Evolutionary conservation across 1,140 invertebrate genomes (phyloP), one percentile per base, ranked within the genome.

Genomic region (Sycophila sp.): DNA sequence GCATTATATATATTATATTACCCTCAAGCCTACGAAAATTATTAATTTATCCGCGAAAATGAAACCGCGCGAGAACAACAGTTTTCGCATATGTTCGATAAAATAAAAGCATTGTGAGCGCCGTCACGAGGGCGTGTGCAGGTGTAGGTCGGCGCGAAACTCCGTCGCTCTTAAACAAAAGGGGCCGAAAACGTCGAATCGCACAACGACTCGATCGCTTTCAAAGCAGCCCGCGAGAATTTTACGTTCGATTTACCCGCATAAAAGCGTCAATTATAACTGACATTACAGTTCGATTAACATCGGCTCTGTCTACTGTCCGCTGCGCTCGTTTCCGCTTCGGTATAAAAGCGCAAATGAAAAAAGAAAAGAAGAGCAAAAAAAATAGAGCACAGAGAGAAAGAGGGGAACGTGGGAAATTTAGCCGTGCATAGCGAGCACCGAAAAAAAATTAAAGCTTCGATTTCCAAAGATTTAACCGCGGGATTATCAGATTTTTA

Each of bases 261-360:
- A n/a, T 28, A 47, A 59, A 67, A 67, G 55, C 65, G 38, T n/a
- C 51, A 49, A 67, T 67, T 59, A 59, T 36, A 59, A 45, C 30
- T 30, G 55, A 67, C 65, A 47, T 66, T 56, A 56, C 51, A 42
- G 51, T 55, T 56, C 64, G 64, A 56, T 66, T 56, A 56, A 66
- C 64, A 66, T 55, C 34, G 4, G 13, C 58, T n/a, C n/a, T n/a
- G n/a, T 59, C 15, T 40, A 38, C 56, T 22, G 45, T 7, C 42
- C 30, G 42, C 22, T 5, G 17, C 10, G 40, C 58, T n/a, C 60
- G 30, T 1, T 2, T 17, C 7, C 36, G 30, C 40, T 45, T 28
- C 56, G 32, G 19, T 7, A 1, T 10, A 5, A 24, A 4, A 4
- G 42, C 15, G 26, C 3, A 45, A 1, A 47, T 1, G 59, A 15